Conservation (phyloP, 2,113 vertebrate species). For the Theristicus caerulescens region DNA sequence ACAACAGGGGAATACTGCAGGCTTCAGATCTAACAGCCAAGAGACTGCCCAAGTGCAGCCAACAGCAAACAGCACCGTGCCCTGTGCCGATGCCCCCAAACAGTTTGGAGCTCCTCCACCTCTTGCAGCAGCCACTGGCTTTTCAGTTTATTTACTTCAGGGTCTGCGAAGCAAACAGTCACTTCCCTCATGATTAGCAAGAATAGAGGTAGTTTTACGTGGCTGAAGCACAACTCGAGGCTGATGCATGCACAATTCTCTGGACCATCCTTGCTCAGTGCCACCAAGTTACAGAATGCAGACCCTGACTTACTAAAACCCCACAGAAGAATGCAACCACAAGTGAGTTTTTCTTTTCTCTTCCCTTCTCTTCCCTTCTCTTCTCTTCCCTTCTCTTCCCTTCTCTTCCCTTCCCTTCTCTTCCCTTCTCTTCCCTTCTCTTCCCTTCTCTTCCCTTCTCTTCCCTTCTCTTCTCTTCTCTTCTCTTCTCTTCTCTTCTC, state of each 20-base stretch:
- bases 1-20: not conserved
- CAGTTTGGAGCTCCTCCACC: not conserved
- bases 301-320: not conserved
- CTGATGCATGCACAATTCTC: not conserved
- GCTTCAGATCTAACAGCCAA: not conserved
- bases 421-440: no score
- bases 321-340: not conserved
- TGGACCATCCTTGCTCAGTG: not conserved
- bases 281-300: not conserved
- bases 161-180: not conserved
- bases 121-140: not conserved
- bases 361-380: no score
- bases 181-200: conserved; percentile 16
- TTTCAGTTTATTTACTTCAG: conserved; percentile 34
- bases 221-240: not conserved
- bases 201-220: conserved; percentile 11
- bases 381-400: no score
- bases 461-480: no score
- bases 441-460: no score
- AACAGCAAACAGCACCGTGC: not conserved
- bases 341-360: no score
- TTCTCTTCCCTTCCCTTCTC: no score
- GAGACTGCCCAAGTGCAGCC: not conserved
- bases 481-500: no score
- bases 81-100: not conserved